phyloP scores from a whole-genome alignment of 2,113 vertebrate genomes.

The Phyllostomus discolor region DNA sequence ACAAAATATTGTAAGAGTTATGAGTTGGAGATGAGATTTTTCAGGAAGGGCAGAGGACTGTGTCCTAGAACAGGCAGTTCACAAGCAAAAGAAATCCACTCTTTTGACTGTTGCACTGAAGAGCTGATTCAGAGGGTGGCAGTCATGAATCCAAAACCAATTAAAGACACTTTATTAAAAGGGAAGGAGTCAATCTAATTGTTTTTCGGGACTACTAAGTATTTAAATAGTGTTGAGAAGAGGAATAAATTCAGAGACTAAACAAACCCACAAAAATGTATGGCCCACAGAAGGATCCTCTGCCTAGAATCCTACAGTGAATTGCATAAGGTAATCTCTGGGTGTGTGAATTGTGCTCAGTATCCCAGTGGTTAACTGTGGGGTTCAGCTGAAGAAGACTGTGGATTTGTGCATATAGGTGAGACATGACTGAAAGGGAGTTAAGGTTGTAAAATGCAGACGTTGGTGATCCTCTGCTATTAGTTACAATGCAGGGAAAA shows the following conservation, averaged over 20 bases:
- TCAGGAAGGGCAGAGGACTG: background rate
- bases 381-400: background rate
- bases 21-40: background rate
- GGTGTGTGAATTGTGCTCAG: background rate
- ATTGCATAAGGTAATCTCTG: background rate
- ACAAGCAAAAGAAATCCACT: background rate
- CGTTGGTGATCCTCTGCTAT: background rate
- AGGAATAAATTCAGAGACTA: background rate
- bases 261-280: background rate
- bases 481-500: background rate
- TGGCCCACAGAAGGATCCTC: background rate
- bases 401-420: background rate
- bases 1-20: background rate
- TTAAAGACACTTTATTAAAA: slow-evolving; percentile 22
- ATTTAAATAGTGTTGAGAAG: background rate
- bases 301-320: background rate
- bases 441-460: background rate
- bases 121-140: slow-evolving; percentile 33
- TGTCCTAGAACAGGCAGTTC: background rate
- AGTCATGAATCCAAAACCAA: background rate
- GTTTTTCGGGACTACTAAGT: background rate
- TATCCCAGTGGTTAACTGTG: background rate
- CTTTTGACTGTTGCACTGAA: background rate
- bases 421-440: background rate
- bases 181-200: background rate